Base-by-base conservation (phyloP, 2,113 vertebrate species). In the Centropus unirufus region DNA sequence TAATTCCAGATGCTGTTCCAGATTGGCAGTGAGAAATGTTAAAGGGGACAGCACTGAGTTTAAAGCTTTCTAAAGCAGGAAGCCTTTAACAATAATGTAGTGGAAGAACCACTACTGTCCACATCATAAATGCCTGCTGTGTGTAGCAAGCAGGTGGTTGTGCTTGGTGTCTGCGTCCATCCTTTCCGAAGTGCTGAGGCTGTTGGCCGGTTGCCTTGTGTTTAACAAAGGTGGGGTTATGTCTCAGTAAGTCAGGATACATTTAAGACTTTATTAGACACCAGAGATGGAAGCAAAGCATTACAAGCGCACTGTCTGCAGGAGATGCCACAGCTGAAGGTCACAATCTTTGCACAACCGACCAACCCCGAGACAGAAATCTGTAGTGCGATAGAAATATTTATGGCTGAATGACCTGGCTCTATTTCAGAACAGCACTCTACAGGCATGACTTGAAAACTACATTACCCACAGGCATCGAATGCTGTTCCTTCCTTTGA, bases 1-100 rank as follows among this genome's bases (percentile, higher is more conserved):
- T 7, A 72, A 81, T 94, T 96, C 90, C 95, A 97, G 94, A 47
- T 91, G 95, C 89, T 93, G 0, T 81, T 95, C 90, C 92, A 96
- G 94, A 94, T 26, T 90, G 84, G 55, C 82, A 67, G 68, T 13
- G 85, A 59, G 77, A 62, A 54, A 76, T 3, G 51, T 83, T 90
- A 63, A 87, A 81, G 87, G 66, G 66, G 26, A 59, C 87, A 76
- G 6, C 2, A 11, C 42, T 7, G 73, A 75, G 42, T 73, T 86
- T 40, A 73, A 88, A 57, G 76, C 70, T 55, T 19, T 67, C 2
- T 27, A 21, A 30, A 74, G 6, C 36, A 82, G 64, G 39, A 62
- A 70, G 24, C 44, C 24, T 44, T 49, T 72, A 42, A 29, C 55
- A 63, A 15, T 40, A 6, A 17, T 10, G 49, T 20, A 55, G 62